Conservation (phyloP, 2,888 invertebrate genomes). For the Apodemia hepburni region DNA sequence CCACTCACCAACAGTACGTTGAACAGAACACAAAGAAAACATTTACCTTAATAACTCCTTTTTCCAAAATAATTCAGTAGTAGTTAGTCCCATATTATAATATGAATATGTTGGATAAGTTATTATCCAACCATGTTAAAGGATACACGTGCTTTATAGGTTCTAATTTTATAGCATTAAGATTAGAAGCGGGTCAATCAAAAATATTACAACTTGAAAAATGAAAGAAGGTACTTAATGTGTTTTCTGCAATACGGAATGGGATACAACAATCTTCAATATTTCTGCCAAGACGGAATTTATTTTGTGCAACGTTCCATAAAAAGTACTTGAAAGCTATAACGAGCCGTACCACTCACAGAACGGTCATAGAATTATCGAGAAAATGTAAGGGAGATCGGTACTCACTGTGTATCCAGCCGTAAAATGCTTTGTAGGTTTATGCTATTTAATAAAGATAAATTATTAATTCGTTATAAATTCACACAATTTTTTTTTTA, state of each 20-base stretch:
- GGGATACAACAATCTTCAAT: conserved; percentile 11
- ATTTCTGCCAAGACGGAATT: conserved; percentile 1
- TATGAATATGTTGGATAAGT: too few relatives aligned
- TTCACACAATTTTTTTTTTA: not conserved
- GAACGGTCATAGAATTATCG: conserved; percentile 12
- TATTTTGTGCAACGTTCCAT: conserved; percentile 15
- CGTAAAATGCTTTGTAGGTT: not conserved
- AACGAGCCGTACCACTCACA: conserved; percentile 2
- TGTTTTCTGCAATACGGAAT: not conserved
- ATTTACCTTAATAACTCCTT: too few relatives aligned
- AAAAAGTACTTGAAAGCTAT: conserved; percentile 11
- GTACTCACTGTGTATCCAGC: conserved; percentile 1
- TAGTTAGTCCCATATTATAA: too few relatives aligned
- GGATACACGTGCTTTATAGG: not conserved
- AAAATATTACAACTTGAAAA: not conserved
- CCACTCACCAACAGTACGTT: too few relatives aligned
- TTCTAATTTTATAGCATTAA: not conserved
- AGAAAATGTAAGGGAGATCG: conserved; percentile 4
- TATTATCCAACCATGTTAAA: too few relatives aligned
- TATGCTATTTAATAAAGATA: not conserved
- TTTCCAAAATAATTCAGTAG: too few relatives aligned
- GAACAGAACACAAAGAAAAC: too few relatives aligned
- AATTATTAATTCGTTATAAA: not conserved
- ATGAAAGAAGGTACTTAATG: not conserved
- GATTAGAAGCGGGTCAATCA: not conserved